Evolutionary conservation across 92 coral and sea anemone genomes (phyloP).

Genomic region (Siderastrea siderea): DNA sequence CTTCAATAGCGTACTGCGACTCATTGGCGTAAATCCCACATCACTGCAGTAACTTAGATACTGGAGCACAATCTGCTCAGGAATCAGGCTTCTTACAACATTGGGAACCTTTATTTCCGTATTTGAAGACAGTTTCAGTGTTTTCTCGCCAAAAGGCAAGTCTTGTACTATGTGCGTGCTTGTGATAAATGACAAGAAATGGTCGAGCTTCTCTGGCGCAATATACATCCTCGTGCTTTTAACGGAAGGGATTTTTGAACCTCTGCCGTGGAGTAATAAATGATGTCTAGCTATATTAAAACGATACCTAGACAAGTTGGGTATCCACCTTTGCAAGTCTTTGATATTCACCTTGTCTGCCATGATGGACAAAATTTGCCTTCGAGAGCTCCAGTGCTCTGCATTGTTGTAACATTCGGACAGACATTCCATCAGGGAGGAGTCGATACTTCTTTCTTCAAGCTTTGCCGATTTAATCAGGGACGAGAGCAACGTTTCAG

Average conservation of each 20-base stretch:
- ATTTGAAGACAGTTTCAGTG: slow-evolving; percentile 7
- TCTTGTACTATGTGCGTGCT: slow-evolving; percentile 26
- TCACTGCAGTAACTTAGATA: slow-evolving; percentile 7
- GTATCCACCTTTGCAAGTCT: slow-evolving; percentile 4
- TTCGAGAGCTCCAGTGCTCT: slow-evolving; percentile 4
- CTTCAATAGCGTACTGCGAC: background rate
- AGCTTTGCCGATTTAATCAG: background rate
- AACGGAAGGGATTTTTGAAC: background rate
- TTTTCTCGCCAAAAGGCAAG: slow-evolving; percentile 33
- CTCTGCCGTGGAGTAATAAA: slow-evolving; percentile 25
- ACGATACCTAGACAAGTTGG: slow-evolving; percentile 18
- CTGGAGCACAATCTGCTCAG: slow-evolving; percentile 14
- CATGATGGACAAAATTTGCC: slow-evolving; percentile 16
- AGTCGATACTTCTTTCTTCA: background rate
- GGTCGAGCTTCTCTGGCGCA: slow-evolving; percentile 14
- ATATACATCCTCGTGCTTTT: slow-evolving; percentile 1
- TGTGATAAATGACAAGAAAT: slow-evolving; percentile 19
- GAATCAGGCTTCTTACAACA: slow-evolving; percentile 22
- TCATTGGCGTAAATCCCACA: background rate
- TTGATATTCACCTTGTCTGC: background rate
- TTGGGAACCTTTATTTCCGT: slow-evolving; percentile 15
- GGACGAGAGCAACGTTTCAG: background rate
- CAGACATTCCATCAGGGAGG: background rate
- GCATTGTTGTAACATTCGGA: slow-evolving; percentile 8
- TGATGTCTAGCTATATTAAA: slow-evolving; percentile 23